Evolutionary conservation across 1,140 invertebrate species (phyloP).

Genomic region (Drosophila malerkotliana): DNA sequence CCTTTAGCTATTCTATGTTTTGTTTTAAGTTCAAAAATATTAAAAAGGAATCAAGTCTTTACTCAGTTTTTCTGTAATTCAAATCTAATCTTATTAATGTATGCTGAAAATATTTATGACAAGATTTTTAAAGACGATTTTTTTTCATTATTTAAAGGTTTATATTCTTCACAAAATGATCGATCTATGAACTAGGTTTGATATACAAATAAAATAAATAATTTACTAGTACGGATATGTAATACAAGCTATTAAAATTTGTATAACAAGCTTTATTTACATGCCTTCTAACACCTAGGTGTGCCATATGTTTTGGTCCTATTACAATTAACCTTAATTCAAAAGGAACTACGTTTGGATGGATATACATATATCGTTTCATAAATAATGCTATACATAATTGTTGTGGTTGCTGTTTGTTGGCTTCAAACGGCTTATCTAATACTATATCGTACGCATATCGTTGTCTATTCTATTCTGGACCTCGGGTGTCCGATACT

Average conservation of each 20-base stretch:
- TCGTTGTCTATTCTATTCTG: conserved; percentile 75
- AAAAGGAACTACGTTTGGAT: conserved; percentile 70
- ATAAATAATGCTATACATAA: conserved; percentile 31
- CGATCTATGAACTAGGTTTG: conserved; percentile 31
- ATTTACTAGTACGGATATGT: conserved; percentile 45
- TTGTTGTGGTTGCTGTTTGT: conserved; percentile 2
- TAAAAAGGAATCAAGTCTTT: background rate
- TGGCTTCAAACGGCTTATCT: background rate
- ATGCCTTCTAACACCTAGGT: conserved; percentile 45
- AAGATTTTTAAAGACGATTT: background rate
- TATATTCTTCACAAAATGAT: conserved; percentile 49
- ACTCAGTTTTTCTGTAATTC: too few species aligned
- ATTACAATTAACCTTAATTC: conserved; percentile 60
- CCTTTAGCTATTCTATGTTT: background rate
- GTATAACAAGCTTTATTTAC: conserved; percentile 50
- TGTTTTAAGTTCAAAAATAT: background rate
- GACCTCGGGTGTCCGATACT: conserved; percentile 61
- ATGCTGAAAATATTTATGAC: background rate
- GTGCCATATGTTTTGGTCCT: conserved; percentile 47
- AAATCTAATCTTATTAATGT: background rate
- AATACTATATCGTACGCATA: conserved; percentile 68
- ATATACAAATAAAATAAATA: conserved; percentile 60
- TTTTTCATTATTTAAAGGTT: conserved; percentile 36
- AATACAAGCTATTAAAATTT: conserved; percentile 40
- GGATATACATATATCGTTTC: conserved; percentile 49